These are phyloP conservation scores for Zoanthus sociatus DNA, from an alignment of 92 coral and sea anemone genomes.

Conservation along the genomic window DNA sequence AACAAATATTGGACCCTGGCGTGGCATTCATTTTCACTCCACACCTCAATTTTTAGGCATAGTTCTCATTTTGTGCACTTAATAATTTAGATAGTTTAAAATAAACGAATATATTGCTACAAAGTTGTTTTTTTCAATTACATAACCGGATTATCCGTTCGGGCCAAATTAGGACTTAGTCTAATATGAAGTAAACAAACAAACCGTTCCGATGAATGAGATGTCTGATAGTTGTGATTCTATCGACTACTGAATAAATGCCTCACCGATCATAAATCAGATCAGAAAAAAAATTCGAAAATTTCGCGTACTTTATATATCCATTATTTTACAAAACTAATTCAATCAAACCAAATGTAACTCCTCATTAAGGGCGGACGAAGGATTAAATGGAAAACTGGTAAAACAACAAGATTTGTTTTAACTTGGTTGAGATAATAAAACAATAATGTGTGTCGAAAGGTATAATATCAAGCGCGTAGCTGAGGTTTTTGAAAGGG, in stretches of 20 bases:
- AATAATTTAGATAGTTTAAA: too few relatives aligned
- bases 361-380: neutral
- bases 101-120: neutral
- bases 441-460: neutral
- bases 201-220: neutral
- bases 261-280: neutral
- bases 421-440: neutral
- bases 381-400: neutral
- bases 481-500: too few relatives aligned
- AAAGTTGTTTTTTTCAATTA: neutral
- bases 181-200: slow-evolving; percentile 1
- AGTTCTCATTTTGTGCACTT: neutral
- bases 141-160: neutral
- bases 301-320: neutral
- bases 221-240: neutral
- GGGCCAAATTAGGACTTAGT: neutral
- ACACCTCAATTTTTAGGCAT: neutral
- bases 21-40: slow-evolving; percentile 14
- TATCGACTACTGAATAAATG: neutral
- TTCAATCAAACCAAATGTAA: neutral
- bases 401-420: neutral
- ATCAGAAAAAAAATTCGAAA: neutral
- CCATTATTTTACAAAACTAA: neutral
- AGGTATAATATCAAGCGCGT: neutral
- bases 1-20: neutral